Evolutionary conservation across 2,113 vertebrate species (phyloP).

Genomic region (Carassius gibelio): DNA sequence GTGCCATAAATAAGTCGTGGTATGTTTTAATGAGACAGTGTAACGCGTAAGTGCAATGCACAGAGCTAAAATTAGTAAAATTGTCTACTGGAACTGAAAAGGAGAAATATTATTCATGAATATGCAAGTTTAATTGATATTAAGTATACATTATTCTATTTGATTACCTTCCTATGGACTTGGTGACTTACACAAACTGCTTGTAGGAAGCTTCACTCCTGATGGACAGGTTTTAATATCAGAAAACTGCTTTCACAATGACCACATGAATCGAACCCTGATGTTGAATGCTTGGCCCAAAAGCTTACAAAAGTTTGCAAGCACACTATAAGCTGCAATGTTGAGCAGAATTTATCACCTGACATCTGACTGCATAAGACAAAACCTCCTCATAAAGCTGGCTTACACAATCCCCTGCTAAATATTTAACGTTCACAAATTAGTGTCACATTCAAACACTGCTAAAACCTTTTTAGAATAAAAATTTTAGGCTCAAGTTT

Average conservation of each 20-base stretch:
- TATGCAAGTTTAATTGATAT: background rate
- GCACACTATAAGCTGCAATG: background rate
- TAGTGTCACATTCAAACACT: background rate
- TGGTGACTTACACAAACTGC: background rate
- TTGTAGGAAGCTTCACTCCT: background rate
- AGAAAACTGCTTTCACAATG: background rate
- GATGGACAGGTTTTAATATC: background rate
- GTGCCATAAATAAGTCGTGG: background rate
- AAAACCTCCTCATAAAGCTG: constrained; percentile 15
- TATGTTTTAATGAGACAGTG: background rate
- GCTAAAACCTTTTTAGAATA: constrained; percentile 7
- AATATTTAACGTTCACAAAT: constrained; percentile 17
- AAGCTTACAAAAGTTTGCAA: background rate
- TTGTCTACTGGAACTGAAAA: background rate
- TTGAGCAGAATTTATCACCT: background rate
- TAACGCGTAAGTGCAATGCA: background rate
- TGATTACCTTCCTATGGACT: background rate
- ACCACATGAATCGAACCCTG: background rate
- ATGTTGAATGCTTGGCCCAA: background rate
- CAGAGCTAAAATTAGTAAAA: background rate
- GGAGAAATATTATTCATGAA: background rate
- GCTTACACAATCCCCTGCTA: constrained; percentile 9
- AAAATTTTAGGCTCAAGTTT: background rate
- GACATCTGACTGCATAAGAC: background rate
- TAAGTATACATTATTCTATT: background rate